phyloP scores from a whole-genome alignment of 2,888 invertebrate species.

The Acrobasis suavella region DNA sequence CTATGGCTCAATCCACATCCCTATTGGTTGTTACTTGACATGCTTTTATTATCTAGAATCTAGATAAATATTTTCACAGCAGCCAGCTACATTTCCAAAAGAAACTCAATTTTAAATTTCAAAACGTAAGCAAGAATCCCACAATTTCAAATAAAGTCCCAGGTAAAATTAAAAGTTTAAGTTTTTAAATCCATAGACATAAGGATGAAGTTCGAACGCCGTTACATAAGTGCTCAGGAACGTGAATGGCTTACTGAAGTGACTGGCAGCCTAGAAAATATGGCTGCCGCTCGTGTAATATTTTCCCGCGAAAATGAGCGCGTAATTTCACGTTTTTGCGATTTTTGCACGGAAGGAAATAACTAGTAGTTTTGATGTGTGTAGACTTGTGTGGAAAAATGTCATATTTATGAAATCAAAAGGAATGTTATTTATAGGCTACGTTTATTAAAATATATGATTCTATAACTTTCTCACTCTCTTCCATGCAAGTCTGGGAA shows the following conservation, averaged over 20 bases:
- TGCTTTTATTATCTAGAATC: too few species aligned
- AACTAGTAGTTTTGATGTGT: not conserved
- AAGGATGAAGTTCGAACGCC: conserved; percentile 5
- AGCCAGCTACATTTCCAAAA: not conserved
- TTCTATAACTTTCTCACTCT: too few species aligned
- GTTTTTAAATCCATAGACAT: not conserved
- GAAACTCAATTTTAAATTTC: conserved; percentile 2
- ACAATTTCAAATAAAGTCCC: not conserved
- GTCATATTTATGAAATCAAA: too few species aligned
- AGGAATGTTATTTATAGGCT: too few species aligned
- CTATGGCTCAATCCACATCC: too few species aligned
- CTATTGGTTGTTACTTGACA: too few species aligned
- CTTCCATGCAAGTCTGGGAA: too few species aligned
- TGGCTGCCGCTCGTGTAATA: conserved; percentile 32
- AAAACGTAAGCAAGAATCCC: not conserved
- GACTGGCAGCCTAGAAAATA: conserved; percentile 28
- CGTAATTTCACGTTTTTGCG: conserved; percentile 33
- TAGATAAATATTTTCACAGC: too few species aligned
- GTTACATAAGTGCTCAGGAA: conserved; percentile 15
- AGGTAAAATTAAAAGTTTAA: not conserved
- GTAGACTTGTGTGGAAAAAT: not conserved
- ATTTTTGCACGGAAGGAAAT: conserved; percentile 3
- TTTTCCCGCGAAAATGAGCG: conserved; percentile 36
- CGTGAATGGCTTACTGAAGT: conserved; percentile 37
- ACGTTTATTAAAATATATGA: too few species aligned